Conservation (phyloP, 2,888 invertebrate species). For the Folsomia candida region DNA sequence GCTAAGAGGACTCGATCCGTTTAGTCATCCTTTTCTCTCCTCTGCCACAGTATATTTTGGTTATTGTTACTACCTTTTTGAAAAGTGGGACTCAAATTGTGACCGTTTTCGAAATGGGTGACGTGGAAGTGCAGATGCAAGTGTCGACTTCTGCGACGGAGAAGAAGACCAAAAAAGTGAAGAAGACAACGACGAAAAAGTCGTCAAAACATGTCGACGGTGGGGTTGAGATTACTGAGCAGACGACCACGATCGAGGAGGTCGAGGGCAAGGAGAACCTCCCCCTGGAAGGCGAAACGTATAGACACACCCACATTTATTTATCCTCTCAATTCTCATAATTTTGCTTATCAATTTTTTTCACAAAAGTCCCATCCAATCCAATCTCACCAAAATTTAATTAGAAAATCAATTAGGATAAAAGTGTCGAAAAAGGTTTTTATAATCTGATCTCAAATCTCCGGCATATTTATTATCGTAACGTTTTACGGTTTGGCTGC, state of each 20-base stretch:
- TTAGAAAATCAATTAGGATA: no score
- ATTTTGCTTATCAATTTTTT: not conserved
- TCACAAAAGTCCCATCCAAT: no score
- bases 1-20: not conserved
- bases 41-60: not conserved
- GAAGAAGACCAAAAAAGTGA: conserved; percentile 84
- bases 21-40: not conserved
- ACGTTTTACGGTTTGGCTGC: no score
- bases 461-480: no score
- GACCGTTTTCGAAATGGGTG: conserved; percentile 69
- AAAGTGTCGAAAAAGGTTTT: no score
- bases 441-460: no score
- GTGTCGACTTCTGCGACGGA: conserved; percentile 65
- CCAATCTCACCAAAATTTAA: not conserved
- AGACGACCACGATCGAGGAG: conserved; percentile 62
- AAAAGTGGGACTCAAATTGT: not conserved
- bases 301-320: conserved; percentile 22
- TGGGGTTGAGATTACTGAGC: conserved; percentile 61
- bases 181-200: conserved; percentile 67
- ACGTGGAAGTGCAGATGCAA: conserved; percentile 84
- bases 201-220: conserved; percentile 66
- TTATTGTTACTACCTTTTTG: not conserved
- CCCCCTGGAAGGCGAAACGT: conserved; percentile 45
- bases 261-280: conserved; percentile 42
- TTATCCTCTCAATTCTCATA: not conserved